A percentile compares a stretch with the other conserved stretches of the same genome.
Conservation (phyloP, 2,113 vertebrate genomes). For the Atrichornis clamosus region DNA sequence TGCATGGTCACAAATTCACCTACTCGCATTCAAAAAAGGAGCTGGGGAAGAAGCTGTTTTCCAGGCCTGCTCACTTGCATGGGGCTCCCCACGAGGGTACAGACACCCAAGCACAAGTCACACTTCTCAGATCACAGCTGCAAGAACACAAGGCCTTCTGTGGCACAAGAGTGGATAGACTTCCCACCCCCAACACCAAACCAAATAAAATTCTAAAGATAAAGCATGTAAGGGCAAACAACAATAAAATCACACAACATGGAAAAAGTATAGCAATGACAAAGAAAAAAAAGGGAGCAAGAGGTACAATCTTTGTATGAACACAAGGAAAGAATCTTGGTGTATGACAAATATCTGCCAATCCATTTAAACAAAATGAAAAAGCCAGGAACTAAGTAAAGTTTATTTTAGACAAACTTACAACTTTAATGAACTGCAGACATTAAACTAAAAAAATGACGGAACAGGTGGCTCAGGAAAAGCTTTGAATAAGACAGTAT, state of each 20-base stretch:
- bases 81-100: not conserved
- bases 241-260: not conserved
- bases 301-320: not conserved
- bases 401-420: not conserved
- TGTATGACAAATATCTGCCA: not conserved
- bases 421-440: not conserved
- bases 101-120: not conserved
- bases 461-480: not conserved
- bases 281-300: not conserved
- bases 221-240: not conserved
- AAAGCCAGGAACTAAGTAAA: not conserved
- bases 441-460: not conserved
- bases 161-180: not conserved
- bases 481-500: not conserved
- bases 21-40: not conserved
- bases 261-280: not conserved
- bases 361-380: not conserved
- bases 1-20: not conserved
- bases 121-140: not conserved
- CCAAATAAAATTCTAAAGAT: not conserved
- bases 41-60: not conserved
- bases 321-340: not conserved
- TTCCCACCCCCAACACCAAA: not conserved
- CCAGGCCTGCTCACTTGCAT: not conserved
- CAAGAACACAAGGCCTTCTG: not conserved